Evolutionary conservation across 2,113 vertebrate genomes (phyloP).

Genomic region (Hyla sarda): DNA sequence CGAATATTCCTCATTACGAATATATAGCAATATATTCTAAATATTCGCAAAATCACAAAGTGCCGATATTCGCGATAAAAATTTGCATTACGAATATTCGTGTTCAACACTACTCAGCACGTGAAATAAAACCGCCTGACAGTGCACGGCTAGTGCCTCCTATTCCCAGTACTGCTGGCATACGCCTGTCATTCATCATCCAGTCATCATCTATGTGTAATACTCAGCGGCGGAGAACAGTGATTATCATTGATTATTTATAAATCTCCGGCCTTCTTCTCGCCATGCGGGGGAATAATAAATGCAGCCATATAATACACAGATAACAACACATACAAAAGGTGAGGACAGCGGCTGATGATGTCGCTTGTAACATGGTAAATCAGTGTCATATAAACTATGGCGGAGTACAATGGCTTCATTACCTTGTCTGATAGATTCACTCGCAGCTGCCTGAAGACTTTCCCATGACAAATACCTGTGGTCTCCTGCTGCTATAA

Average conservation of each 20-base stretch:
- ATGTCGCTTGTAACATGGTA: background rate
- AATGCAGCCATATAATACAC: background rate
- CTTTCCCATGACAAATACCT: background rate
- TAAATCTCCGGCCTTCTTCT: background rate
- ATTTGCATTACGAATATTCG: too few species aligned
- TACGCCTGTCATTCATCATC: conserved; percentile 23
- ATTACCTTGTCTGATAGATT: background rate
- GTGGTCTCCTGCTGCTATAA: background rate
- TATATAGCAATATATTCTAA: too few species aligned
- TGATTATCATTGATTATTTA: conserved; percentile 39
- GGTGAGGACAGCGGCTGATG: background rate
- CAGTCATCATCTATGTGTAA: conserved; percentile 22
- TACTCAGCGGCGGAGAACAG: background rate
- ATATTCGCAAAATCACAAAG: too few species aligned
- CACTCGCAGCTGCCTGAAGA: background rate
- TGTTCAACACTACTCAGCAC: too few species aligned
- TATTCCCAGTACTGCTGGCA: background rate
- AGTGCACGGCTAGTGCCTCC: background rate
- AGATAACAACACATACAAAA: conserved; percentile 13
- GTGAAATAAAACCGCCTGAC: conserved; percentile 3
- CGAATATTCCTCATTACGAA: too few species aligned
- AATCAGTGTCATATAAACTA: conserved; percentile 6
- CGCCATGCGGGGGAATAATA: background rate
- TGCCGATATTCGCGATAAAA: too few species aligned
- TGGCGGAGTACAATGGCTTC: background rate